Evolutionary conservation across 2,797 vertebrate species (phyloP).

Genomic region (Enteromius unitaeniatus): DNA sequence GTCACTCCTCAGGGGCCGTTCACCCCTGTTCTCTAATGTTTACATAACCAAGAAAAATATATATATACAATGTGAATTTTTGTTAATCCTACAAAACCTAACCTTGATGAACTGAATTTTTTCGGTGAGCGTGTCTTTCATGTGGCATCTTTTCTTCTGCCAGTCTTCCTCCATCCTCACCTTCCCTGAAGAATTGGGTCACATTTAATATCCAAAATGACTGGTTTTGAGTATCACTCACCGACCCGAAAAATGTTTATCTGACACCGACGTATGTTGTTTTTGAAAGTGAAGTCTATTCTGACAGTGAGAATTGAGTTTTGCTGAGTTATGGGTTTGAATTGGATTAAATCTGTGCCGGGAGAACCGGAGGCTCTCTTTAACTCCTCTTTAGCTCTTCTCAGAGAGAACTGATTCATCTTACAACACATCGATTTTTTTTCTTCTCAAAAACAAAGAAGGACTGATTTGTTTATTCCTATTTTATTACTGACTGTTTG

Average conservation of each 20-base stretch:
- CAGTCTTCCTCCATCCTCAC: not conserved
- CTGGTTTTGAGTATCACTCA: not conserved
- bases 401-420: conserved; percentile 42
- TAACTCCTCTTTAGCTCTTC: conserved; percentile 33
- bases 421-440: conserved; percentile 15
- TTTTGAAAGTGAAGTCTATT: conserved; percentile 39
- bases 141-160: not conserved
- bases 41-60: not conserved
- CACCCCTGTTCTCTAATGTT: too few species aligned
- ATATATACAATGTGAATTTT: not conserved
- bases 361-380: conserved; percentile 32
- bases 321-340: conserved; percentile 45
- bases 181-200: not conserved
- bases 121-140: not conserved
- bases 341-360: conserved; percentile 47
- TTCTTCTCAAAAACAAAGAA: not conserved
- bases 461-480: too few species aligned
- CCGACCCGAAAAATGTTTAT: conserved; percentile 28
- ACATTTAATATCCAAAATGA: not conserved
- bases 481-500: too few species aligned
- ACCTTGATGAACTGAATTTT: conserved; percentile 11
- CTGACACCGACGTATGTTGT: conserved; percentile 25
- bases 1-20: too few species aligned
- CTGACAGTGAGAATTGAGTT: conserved; percentile 41
- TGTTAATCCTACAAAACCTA: conserved; percentile 5